These are phyloP conservation scores for Gerris buenoi DNA, from an alignment of 1,140 invertebrate genomes.

Conservation along the genomic window DNA sequence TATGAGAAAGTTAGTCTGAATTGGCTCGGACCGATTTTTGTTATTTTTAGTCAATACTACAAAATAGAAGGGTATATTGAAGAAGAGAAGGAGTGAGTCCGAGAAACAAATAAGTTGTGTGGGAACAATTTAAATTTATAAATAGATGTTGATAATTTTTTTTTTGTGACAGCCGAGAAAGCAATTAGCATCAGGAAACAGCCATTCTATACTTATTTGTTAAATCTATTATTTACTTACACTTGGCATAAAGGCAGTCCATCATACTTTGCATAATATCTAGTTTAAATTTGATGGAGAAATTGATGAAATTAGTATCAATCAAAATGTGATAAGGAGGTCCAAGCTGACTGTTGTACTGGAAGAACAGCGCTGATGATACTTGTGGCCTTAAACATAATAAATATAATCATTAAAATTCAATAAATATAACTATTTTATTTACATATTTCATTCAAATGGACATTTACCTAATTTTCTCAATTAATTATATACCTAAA, in stretches of 20 bases:
- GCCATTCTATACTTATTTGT: too few species aligned
- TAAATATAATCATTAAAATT: neutral
- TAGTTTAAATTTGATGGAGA: constrained; percentile 96
- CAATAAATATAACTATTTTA: constrained; percentile 2
- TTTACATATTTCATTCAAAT: neutral
- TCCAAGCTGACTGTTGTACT: constrained; percentile 97
- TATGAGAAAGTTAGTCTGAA: too few species aligned
- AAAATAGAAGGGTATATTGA: too few species aligned
- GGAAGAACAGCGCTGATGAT: constrained; percentile 88
- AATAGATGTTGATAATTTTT: too few species aligned
- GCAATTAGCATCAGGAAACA: too few species aligned
- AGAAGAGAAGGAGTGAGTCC: too few species aligned
- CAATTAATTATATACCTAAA: neutral
- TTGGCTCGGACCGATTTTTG: too few species aligned
- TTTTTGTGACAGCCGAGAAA: too few species aligned
- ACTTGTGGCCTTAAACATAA: constrained; percentile 47
- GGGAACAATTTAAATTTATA: too few species aligned
- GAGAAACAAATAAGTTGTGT: too few species aligned
- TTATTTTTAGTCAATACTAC: too few species aligned
- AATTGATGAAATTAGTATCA: constrained; percentile 99
- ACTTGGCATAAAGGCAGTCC: constrained; percentile 97
- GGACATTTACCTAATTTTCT: neutral
- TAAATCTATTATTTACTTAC: too few species aligned
- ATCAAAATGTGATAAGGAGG: constrained; percentile 94
- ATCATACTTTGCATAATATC: constrained; percentile 96